Percentiles rank a stretch among this genome's conserved stretches.
Conservation (phyloP, 2,797 vertebrate species). For the Poeciliopsis gracilis region DNA sequence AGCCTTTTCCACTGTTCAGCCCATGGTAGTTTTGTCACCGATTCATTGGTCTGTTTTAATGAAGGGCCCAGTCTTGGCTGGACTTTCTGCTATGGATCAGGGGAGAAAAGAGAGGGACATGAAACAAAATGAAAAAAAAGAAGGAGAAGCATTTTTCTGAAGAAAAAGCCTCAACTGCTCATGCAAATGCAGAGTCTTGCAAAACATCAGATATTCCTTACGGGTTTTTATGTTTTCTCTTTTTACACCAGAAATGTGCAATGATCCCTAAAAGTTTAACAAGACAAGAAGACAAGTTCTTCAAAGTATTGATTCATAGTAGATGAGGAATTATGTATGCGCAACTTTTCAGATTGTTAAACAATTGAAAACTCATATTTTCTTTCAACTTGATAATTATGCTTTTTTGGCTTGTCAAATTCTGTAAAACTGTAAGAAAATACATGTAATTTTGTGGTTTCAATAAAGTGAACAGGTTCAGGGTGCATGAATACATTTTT, state of each 20-base stretch:
- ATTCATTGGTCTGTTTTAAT: conserved; percentile 33
- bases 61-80: conserved; percentile 18
- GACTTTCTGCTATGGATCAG: conserved; percentile 17
- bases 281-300: background rate
- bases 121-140: conserved; percentile 1
- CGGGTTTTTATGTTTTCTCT: background rate
- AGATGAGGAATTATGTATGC: background rate
- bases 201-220: background rate
- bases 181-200: background rate
- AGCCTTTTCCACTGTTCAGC: conserved; percentile 20
- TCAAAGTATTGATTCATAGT: background rate
- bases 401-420: background rate
- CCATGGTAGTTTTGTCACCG: conserved; percentile 16
- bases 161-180: background rate
- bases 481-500: background rate
- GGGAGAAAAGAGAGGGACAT: background rate
- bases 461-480: background rate
- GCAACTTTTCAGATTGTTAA: no score
- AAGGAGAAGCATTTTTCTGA: conserved; percentile 6
- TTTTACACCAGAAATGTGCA: background rate
- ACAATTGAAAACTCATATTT: no score
- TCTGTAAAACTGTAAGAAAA: background rate
- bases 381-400: no score
- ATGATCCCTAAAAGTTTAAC: background rate
- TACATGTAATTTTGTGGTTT: no score